These are phyloP conservation scores for Wasmannia auropunctata DNA, from an alignment of 1,140 invertebrate genomes.

Conservation along the genomic window DNA sequence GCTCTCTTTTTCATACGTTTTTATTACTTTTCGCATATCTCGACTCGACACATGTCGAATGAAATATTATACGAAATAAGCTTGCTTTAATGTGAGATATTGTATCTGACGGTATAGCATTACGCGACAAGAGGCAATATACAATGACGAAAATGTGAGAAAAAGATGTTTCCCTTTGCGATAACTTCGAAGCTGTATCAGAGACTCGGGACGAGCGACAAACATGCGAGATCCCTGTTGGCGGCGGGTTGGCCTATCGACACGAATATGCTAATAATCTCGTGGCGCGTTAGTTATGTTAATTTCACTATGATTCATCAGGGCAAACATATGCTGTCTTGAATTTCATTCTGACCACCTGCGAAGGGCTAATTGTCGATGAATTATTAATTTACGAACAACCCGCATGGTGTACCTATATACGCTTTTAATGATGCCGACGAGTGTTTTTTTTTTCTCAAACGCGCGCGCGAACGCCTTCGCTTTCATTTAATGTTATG, in stretches of 20 bases:
- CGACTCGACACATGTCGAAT: neutral
- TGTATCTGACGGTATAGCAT: neutral
- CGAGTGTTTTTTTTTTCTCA: slow-evolving; percentile 47
- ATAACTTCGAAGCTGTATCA: slow-evolving; percentile 43
- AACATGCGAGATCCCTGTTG: slow-evolving; percentile 74
- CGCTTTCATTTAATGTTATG: slow-evolving; percentile 20
- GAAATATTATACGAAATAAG: neutral
- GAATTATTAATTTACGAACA: slow-evolving; percentile 78
- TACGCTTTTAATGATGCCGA: slow-evolving; percentile 55
- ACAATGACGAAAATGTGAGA: slow-evolving; percentile 32
- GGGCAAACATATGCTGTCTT: slow-evolving; percentile 80
- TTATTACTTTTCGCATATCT: neutral
- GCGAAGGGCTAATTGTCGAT: slow-evolving; percentile 80
- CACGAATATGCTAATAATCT: slow-evolving; percentile 81
- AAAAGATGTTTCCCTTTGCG: slow-evolving; percentile 55
- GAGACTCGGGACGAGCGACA: slow-evolving; percentile 58
- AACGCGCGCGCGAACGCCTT: slow-evolving; percentile 11
- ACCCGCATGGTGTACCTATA: slow-evolving; percentile 49
- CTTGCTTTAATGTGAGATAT: neutral
- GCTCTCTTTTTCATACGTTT: neutral
- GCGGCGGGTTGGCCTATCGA: slow-evolving; percentile 70
- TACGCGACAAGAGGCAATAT: neutral
- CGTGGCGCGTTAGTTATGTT: slow-evolving; percentile 81
- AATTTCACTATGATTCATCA: slow-evolving; percentile 83
- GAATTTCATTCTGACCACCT: slow-evolving; percentile 81